A percentile compares a stretch with the other conserved stretches of the same genome.
phyloP scores from a whole-genome alignment of 1,140 invertebrate species.

The Battus philenor region DNA sequence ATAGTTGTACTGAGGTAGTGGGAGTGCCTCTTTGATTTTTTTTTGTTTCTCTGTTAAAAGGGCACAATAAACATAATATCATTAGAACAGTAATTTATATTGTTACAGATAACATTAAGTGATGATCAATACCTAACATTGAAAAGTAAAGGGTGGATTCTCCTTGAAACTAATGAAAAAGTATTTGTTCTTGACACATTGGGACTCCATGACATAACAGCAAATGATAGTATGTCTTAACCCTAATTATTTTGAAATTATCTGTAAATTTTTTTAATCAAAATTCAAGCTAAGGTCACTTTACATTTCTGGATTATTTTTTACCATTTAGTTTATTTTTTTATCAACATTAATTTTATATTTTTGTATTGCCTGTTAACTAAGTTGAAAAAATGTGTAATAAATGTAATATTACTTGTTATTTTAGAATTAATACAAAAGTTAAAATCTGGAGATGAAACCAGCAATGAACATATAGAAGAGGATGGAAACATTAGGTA shows the following conservation, averaged over 20 bases:
- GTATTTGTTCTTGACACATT: conserved; percentile 52
- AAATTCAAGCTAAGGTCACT: no score
- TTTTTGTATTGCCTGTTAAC: neutral
- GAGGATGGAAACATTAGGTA: neutral
- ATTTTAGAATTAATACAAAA: conserved; percentile 48
- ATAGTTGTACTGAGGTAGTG: conserved; percentile 26
- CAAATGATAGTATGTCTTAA: conserved; percentile 46
- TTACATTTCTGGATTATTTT: no score
- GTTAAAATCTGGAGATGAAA: conserved; percentile 30
- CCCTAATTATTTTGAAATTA: neutral
- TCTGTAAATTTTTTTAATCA: neutral
- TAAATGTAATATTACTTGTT: neutral
- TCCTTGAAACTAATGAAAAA: conserved; percentile 56
- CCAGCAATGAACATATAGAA: conserved; percentile 9
- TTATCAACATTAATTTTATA: neutral
- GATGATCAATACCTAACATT: conserved; percentile 57
- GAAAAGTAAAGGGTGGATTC: conserved; percentile 60
- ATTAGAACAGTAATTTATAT: conserved; percentile 1
- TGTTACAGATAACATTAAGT: conserved; percentile 53
- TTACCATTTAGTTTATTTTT: no score
- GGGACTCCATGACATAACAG: conserved; percentile 59
- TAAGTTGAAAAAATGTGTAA: neutral
- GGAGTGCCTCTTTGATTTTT: no score
- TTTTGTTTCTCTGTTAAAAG: no score
- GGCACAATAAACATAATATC: neutral